Evolutionary conservation across 1,140 invertebrate genomes (phyloP), one percentile per base, ranked within the genome.

Genomic region (Drosophila hydei): DNA sequence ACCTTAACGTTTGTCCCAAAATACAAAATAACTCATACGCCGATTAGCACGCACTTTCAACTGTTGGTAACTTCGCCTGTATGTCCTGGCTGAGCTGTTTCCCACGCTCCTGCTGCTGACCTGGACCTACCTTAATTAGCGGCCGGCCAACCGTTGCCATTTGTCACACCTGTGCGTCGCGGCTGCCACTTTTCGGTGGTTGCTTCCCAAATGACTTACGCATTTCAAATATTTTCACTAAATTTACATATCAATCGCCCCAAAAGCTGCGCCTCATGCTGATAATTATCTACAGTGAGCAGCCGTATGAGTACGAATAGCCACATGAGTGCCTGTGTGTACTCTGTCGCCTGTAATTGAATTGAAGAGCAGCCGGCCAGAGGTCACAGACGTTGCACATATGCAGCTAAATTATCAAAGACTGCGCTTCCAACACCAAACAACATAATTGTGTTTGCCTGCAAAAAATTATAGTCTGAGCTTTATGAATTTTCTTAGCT

Each of bases 211-310:
- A 75, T 72, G 77, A 88, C 74, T 72, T 81, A 85, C 83, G 77
- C 81, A 85, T 81, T 85, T 63, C 56, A 85, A 81, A 63, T 75
- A 77, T 68, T 61, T 62, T 68, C 64, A 61, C 61, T 42, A 55
- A 81, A 87, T 87, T 81, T 81, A 77, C 81, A 87, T 85, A 87
- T 87, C 81, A 85, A 85, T 85, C 74, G 30, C 56, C 58, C 64
- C 52, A 73, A 77, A 52, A 51, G 33, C 70, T 68, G 81, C 80
- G 58, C 67, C 74, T 87, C 75, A 81, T 75, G 74, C 77, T 88
- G 83, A 81, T 81, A 78, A 81, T 87, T 81, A 87, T 87, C 81
- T 75, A 21, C 27, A 16, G 42, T 47, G 61, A 61, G 50, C 27
- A 27, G n/a, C 14, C 8, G 27, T 38, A 18, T 1, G 11, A n/a